phyloP scores from a whole-genome alignment of 1,140 invertebrate genomes.

The Bombus impatiens region DNA sequence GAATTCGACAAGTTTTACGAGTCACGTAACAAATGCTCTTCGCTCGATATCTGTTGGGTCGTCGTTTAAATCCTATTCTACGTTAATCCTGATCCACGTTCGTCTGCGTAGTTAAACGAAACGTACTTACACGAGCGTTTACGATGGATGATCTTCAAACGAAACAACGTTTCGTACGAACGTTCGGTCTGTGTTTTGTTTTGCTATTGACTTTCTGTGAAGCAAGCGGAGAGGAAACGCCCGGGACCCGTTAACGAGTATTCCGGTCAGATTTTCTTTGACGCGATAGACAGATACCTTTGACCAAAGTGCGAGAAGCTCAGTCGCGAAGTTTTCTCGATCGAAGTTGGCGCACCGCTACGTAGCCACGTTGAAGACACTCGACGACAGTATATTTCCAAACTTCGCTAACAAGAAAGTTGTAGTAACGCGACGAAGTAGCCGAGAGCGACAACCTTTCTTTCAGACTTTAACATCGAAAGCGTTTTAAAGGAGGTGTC shows the following conservation, averaged over 20 bases:
- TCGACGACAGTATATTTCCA: slow-evolving; percentile 11
- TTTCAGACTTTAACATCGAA: background rate
- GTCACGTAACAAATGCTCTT: slow-evolving; percentile 2
- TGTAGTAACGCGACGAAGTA: slow-evolving; percentile 19
- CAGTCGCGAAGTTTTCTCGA: background rate
- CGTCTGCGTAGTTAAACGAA: slow-evolving; percentile 2
- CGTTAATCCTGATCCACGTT: background rate
- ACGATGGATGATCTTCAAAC: slow-evolving; percentile 3
- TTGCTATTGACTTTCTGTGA: background rate
- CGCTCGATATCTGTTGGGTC: background rate
- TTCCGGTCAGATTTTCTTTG: background rate
- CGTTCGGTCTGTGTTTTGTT: background rate
- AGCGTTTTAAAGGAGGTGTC: background rate
- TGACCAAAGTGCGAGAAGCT: background rate
- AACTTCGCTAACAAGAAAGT: slow-evolving; percentile 40
- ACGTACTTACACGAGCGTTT: background rate
- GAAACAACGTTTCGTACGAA: background rate
- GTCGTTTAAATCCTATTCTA: background rate
- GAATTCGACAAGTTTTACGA: slow-evolving; percentile 25
- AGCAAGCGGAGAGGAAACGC: background rate
- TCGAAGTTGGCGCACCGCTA: background rate
- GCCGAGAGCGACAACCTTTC: slow-evolving; percentile 26
- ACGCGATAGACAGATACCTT: background rate
- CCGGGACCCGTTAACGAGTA: too few species aligned
- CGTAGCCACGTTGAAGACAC: background rate